Evolutionary conservation across 2,113 vertebrate species (phyloP).

Genomic region (Stomatorhinus ivindoensis): DNA sequence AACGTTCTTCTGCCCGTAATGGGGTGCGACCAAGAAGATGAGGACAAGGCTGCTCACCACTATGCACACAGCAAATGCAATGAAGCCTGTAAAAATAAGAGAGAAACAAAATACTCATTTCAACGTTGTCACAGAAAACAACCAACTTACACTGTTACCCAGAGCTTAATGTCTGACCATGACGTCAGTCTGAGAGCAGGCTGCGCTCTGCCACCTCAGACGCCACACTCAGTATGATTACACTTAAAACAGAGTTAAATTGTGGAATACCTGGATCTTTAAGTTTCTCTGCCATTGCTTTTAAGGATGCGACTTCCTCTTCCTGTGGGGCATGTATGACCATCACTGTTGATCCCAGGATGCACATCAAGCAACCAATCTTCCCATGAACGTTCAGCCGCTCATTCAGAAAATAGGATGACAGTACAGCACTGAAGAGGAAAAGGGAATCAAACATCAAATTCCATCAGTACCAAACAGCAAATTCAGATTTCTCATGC

Average conservation of each 20-base stretch:
- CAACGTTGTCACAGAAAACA: not conserved
- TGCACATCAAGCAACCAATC: constrained; percentile 68
- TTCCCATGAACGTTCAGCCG: constrained; percentile 71
- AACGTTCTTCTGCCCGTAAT: constrained; percentile 68
- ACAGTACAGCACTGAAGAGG: constrained; percentile 66
- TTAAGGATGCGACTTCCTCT: constrained; percentile 65
- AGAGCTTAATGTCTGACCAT: not conserved
- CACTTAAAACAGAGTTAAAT: not conserved
- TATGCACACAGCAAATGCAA: constrained; percentile 65
- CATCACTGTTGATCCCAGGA: constrained; percentile 75
- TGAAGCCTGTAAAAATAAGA: constrained; percentile 57
- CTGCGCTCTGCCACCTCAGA: not conserved
- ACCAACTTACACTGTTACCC: not conserved
- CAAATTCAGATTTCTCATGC: not conserved
- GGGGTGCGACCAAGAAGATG: constrained; percentile 66
- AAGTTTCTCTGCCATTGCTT: constrained; percentile 72
- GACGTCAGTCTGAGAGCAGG: not conserved
- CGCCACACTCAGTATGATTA: not conserved
- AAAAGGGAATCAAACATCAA: not conserved
- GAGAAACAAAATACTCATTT: not conserved
- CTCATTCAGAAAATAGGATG: constrained; percentile 72
- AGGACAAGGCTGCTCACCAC: constrained; percentile 67
- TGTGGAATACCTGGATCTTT: constrained; percentile 65
- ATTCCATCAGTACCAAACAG: not conserved
- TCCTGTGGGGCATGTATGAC: constrained; percentile 74